A percentile compares a stretch with the other conserved stretches of the same genome.
These are phyloP conservation scores for Cheilosia impressa DNA, from an alignment of 2,888 invertebrate species.

Conservation along the genomic window DNA sequence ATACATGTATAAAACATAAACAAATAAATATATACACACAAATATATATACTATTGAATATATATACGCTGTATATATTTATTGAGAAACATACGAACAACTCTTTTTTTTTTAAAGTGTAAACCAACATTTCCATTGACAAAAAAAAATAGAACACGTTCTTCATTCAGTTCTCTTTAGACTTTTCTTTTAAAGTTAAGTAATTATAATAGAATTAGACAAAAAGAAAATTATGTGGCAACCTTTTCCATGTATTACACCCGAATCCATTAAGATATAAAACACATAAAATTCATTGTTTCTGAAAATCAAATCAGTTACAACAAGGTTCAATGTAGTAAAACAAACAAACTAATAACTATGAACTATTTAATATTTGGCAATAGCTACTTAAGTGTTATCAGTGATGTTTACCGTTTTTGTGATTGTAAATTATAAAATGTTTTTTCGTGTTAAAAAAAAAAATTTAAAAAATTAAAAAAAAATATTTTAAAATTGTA, in stretches of 20 bases:
- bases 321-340: constrained; percentile 41
- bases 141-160: not conserved
- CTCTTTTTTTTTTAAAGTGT: constrained; percentile 1
- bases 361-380: constrained; percentile 71
- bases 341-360: constrained; percentile 44
- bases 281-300: constrained; percentile 18
- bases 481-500: constrained; percentile 53
- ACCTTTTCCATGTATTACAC: constrained; percentile 10
- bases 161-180: not conserved
- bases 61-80: constrained; percentile 67
- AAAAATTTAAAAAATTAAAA: constrained; percentile 33
- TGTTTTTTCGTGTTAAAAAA: constrained; percentile 67
- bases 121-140: constrained; percentile 41
- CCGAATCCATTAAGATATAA: not conserved
- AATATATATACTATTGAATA: constrained; percentile 55
- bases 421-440: constrained; percentile 70
- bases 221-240: constrained; percentile 12
- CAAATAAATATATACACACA: constrained; percentile 59
- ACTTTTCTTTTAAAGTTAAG: not conserved
- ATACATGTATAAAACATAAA: constrained; percentile 60
- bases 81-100: constrained; percentile 30
- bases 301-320: constrained; percentile 36
- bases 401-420: constrained; percentile 75
- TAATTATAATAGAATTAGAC: not conserved
- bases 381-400: constrained; percentile 76